phyloP scores from a whole-genome alignment of 2,888 invertebrate genomes.

The Stenoptilia bipunctidactyla region DNA sequence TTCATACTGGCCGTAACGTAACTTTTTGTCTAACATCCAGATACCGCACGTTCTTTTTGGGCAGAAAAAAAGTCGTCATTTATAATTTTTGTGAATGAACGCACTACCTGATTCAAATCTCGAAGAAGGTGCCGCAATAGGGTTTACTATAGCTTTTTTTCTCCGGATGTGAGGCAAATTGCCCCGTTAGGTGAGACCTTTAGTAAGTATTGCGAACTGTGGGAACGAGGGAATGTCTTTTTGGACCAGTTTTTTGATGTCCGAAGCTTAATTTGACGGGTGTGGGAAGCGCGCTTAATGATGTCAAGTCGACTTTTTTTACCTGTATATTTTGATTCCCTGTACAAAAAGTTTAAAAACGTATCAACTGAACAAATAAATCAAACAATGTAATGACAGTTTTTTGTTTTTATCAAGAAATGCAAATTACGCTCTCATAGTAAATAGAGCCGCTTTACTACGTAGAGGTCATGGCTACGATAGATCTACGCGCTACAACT shows the following conservation, averaged over 20 bases:
- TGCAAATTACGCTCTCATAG: not conserved
- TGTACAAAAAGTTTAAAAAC: not conserved
- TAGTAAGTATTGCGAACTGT: conserved; percentile 17
- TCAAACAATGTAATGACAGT: too few relatives aligned
- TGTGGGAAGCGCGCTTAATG: conserved; percentile 3
- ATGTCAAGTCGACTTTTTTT: not conserved
- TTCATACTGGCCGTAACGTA: not conserved
- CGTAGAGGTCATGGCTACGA: conserved; percentile 45
- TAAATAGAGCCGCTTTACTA: conserved; percentile 24
- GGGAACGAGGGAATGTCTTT: conserved; percentile 17
- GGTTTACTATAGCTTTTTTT: conserved; percentile 37
- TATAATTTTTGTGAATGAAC: conserved; percentile 46
- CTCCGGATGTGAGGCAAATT: conserved; percentile 58
- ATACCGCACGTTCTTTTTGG: not conserved
- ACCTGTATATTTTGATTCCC: not conserved
- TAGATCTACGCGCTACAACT: conserved; percentile 46
- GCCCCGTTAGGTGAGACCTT: conserved; percentile 48
- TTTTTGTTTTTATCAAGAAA: too few relatives aligned
- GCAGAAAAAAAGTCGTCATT: conserved; percentile 39
- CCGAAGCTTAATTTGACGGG: conserved; percentile 1
- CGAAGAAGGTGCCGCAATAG: conserved; percentile 24
- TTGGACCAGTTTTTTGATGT: conserved; percentile 8
- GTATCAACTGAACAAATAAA: not conserved
- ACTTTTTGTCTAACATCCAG: not conserved
- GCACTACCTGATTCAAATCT: conserved; percentile 34